Percentiles rank a stretch among this genome's conserved stretches.
phyloP scores from a whole-genome alignment of 2,888 invertebrate species.

The Sinhomidia bicolor region DNA sequence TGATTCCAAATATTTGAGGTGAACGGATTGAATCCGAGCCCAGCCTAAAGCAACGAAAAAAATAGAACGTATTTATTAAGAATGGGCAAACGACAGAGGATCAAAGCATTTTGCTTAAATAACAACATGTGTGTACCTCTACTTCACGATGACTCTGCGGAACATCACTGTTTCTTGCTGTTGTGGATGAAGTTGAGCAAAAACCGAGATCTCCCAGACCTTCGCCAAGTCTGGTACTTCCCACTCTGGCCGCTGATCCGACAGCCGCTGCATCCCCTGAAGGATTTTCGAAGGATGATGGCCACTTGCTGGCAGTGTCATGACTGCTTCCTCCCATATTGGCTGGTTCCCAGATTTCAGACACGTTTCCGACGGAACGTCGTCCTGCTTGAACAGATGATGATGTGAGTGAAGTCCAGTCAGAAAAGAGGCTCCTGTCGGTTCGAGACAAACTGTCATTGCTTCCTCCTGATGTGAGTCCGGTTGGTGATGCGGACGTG shows the following conservation, averaged over 20 bases:
- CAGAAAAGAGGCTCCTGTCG: constrained; percentile 49
- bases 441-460: constrained; percentile 43
- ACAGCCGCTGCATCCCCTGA: constrained; percentile 69
- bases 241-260: constrained; percentile 66
- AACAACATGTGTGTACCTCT: constrained; percentile 79
- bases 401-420: constrained; percentile 49
- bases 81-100: not conserved
- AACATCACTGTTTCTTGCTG: constrained; percentile 69
- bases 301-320: constrained; percentile 75
- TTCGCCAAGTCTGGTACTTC: constrained; percentile 4
- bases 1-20: constrained; percentile 80
- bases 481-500: constrained; percentile 39
- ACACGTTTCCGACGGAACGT: constrained; percentile 55
- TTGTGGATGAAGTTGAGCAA: constrained; percentile 46
- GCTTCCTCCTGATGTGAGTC: constrained; percentile 31
- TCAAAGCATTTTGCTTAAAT: too few relatives aligned
- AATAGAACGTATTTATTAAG: not conserved
- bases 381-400: constrained; percentile 35
- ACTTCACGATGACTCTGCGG: constrained; percentile 79
- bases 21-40: constrained; percentile 87
- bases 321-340: constrained; percentile 24
- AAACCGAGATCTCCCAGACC: constrained; percentile 53
- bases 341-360: constrained; percentile 77
- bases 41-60: constrained; percentile 81
- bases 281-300: constrained; percentile 61